Conservation (phyloP, 2,113 vertebrate genomes). For the Micronycteris hirsuta region DNA sequence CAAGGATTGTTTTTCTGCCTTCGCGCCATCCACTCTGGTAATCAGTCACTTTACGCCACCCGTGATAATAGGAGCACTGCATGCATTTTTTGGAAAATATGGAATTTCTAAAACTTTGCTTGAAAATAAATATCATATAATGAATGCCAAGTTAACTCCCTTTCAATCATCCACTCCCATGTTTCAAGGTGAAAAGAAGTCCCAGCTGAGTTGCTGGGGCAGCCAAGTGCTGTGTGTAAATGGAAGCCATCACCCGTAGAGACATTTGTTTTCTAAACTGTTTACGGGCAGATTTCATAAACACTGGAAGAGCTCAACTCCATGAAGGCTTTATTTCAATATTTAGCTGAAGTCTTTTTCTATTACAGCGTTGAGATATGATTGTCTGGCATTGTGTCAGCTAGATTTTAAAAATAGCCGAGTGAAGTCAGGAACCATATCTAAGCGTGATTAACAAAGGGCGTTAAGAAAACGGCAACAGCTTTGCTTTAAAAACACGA, state of each 20-base stretch:
- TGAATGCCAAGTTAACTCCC: background rate
- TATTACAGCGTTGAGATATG: conserved; percentile 71
- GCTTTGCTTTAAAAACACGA: background rate
- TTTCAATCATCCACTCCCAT: conserved; percentile 70
- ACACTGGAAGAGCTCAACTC: conserved; percentile 65
- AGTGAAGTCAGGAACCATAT: conserved; percentile 36
- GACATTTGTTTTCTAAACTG: conserved; percentile 77
- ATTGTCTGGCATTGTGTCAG: conserved; percentile 71
- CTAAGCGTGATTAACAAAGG: conserved; percentile 57
- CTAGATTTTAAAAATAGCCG: conserved; percentile 62
- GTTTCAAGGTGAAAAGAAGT: conserved; percentile 79
- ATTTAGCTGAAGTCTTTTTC: conserved; percentile 77
- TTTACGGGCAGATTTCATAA: conserved; percentile 72
- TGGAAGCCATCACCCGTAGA: conserved; percentile 76
- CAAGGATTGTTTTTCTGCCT: background rate
- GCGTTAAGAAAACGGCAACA: conserved; percentile 42
- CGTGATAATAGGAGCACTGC: too few species aligned
- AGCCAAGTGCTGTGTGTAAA: conserved; percentile 76
- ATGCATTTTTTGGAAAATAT: background rate
- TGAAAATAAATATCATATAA: accelerated
- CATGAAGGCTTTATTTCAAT: conserved; percentile 75
- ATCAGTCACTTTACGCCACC: background rate
- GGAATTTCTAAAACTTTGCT: background rate
- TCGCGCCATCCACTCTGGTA: background rate
- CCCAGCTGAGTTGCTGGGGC: conserved; percentile 65